phyloP scores from a whole-genome alignment of 2,797 vertebrate genomes.

The Tolypeutes matacus region DNA sequence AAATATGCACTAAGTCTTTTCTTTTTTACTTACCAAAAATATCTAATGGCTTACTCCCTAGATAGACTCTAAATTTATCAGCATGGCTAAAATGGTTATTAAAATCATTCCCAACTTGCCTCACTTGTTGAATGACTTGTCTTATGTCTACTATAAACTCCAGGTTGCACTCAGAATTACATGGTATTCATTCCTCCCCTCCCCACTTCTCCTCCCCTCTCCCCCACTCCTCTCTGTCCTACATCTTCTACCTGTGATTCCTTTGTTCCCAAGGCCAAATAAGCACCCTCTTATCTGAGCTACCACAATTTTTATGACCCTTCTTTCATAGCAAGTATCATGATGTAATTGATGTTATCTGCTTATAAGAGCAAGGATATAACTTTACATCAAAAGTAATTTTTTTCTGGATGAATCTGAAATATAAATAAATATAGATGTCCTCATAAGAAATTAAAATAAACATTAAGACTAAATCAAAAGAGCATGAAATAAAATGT shows the following conservation, averaged over 20 bases:
- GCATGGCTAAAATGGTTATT: background rate
- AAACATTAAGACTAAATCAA: background rate
- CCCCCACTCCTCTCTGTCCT: background rate
- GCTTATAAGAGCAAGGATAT: background rate
- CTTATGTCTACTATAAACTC: background rate
- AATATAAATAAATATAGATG: background rate
- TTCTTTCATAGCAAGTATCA: background rate
- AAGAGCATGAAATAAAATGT: slow-evolving; percentile 12
- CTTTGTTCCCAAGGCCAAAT: background rate
- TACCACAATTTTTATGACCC: background rate
- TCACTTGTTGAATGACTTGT: background rate
- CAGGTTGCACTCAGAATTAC: background rate
- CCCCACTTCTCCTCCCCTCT: background rate
- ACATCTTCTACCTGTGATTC: background rate
- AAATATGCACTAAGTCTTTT: background rate
- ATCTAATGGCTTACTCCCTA: background rate
- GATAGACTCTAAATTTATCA: background rate
- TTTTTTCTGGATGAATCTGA: slow-evolving; percentile 14
- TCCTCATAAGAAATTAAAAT: slow-evolving; percentile 22
- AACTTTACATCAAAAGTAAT: background rate
- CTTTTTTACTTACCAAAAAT: background rate
- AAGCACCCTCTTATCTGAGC: background rate
- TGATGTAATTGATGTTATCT: background rate
- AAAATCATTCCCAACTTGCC: background rate
- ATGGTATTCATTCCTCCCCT: background rate